Percentiles rank a stretch among this genome's conserved stretches.
Conservation (phyloP, 2,113 vertebrate genomes). For the Mesembrinibis cayennensis region DNA sequence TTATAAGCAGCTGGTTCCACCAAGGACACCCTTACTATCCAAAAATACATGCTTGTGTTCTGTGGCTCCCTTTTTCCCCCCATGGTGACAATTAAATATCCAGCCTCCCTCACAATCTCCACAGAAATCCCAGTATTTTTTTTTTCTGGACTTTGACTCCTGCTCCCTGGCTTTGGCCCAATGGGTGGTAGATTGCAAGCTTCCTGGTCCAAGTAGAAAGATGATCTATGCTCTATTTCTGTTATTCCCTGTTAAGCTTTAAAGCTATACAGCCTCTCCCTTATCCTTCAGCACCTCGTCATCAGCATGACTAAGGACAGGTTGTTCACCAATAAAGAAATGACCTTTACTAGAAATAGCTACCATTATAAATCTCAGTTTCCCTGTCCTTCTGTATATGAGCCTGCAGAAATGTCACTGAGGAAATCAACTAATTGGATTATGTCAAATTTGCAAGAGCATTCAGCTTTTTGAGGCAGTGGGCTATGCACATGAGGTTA, state of each 20-base stretch:
- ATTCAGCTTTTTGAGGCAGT: not conserved
- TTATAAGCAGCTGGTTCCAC: not conserved
- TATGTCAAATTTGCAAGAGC: not conserved
- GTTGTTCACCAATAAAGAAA: slow-evolving; percentile 31
- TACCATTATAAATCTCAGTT: slow-evolving; percentile 17
- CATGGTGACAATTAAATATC: not conserved
- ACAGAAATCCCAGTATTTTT: not conserved
- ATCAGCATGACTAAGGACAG: slow-evolving; percentile 46
- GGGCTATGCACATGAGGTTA: not conserved
- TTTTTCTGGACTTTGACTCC: not conserved
- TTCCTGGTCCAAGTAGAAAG: not conserved
- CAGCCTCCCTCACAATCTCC: not conserved
- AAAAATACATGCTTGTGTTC: not conserved
- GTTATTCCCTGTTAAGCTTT: not conserved
- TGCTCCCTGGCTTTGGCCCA: not conserved
- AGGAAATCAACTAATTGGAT: slow-evolving; percentile 12
- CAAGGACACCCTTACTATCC: not conserved
- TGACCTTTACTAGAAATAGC: slow-evolving; percentile 63
- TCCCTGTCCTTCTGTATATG: not conserved
- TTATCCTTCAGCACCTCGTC: not conserved
- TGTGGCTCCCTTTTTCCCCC: not conserved
- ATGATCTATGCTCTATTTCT: not conserved
- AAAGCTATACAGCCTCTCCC: not conserved
- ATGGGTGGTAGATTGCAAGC: not conserved
- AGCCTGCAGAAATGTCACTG: slow-evolving; percentile 40